These are phyloP conservation scores for Slavum lentiscoides DNA, from an alignment of 2,888 invertebrate species.

Conservation along the genomic window DNA sequence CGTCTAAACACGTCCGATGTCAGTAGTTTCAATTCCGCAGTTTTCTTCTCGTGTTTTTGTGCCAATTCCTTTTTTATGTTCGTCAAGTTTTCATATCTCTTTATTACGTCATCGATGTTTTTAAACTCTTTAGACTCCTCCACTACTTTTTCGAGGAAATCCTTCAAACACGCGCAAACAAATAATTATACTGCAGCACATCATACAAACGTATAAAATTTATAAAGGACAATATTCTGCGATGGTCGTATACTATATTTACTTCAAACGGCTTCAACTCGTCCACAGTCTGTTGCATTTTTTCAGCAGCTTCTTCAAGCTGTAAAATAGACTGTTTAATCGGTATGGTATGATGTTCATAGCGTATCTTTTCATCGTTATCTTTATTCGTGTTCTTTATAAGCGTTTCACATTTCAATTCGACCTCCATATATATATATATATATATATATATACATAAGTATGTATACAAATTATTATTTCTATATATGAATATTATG, in stretches of 20 bases:
- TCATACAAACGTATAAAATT: background rate
- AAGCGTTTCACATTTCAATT: conserved; percentile 33
- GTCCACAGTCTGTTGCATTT: conserved; percentile 34
- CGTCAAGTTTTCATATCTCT: conserved; percentile 45
- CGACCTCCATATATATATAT: conserved; percentile 8
- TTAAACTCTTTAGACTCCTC: conserved; percentile 29
- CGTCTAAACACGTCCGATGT: conserved; percentile 31
- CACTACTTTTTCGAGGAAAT: conserved; percentile 36
- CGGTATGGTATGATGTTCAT: conserved; percentile 12
- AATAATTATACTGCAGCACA: background rate
- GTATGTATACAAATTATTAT: too few species aligned
- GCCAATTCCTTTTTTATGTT: conserved; percentile 34
- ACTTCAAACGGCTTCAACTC: conserved; percentile 44
- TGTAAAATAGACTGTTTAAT: conserved; percentile 35
- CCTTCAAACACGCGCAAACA: background rate
- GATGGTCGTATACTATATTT: background rate
- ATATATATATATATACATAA: too few species aligned
- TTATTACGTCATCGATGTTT: conserved; percentile 40
- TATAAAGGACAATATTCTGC: background rate
- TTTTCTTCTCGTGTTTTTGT: conserved; percentile 33
- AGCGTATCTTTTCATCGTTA: conserved; percentile 19
- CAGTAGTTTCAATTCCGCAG: conserved; percentile 19
- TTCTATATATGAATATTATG: background rate
- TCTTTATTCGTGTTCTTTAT: conserved; percentile 17
- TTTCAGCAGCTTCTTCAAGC: conserved; percentile 13